phyloP scores from a whole-genome alignment of 30 jellyfish, hydroid and myxozoan species.

The Rhopilema esculentum region DNA sequence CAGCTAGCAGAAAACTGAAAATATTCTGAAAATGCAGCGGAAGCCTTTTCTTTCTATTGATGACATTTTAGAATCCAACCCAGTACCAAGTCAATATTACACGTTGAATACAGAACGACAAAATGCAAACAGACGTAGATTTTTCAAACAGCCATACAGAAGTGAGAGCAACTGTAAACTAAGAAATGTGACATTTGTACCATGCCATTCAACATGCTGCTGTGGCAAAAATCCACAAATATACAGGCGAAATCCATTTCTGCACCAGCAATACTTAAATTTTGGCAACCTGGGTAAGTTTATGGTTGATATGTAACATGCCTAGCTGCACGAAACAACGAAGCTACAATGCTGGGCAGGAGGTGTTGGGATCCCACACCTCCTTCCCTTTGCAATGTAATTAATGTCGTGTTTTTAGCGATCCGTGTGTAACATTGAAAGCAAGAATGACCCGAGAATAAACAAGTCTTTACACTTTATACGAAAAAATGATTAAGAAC shows the following conservation, averaged over 20 bases:
- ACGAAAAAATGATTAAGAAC: no score
- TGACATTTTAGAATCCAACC: slow-evolving; percentile 4
- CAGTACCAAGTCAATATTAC: background rate
- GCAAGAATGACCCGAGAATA: no score
- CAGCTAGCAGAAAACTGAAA: background rate
- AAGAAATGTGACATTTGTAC: background rate
- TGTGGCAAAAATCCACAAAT: background rate
- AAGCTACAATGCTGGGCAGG: no score
- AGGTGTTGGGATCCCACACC: no score
- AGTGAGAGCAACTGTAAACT: background rate
- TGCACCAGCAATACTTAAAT: slow-evolving; percentile 2
- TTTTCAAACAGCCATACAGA: background rate
- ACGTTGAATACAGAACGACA: background rate
- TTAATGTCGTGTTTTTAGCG: no score
- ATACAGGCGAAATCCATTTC: background rate
- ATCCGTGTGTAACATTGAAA: no score
- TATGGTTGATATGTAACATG: no score
- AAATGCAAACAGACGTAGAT: background rate
- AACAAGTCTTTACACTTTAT: no score
- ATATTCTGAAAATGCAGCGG: background rate
- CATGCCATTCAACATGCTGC: slow-evolving; percentile 33
- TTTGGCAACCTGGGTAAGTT: slow-evolving; percentile 35
- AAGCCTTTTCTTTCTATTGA: slow-evolving; percentile 25
- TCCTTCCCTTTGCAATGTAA: no score
- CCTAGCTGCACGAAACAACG: no score